Evolutionary conservation across 2,888 invertebrate genomes (phyloP).

Genomic region (Caenorhabditis sulstoni): DNA sequence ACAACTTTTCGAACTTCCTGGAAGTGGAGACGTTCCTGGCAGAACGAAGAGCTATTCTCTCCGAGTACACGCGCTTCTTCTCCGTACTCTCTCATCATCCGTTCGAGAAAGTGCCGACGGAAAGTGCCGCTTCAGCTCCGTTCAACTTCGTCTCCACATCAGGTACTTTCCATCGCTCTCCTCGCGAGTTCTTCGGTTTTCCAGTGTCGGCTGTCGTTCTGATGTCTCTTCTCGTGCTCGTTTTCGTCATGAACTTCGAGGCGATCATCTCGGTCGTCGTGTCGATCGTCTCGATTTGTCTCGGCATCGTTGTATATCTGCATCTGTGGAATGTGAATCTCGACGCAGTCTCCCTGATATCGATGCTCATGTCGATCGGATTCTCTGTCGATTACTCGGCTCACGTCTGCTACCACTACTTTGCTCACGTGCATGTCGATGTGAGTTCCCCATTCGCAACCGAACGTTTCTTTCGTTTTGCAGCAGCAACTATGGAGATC

Average conservation of each 20-base stretch:
- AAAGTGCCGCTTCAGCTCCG: constrained; percentile 78
- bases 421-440: constrained; percentile 69
- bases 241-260: constrained; percentile 77
- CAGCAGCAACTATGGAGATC: constrained; percentile 57
- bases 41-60: constrained; percentile 68
- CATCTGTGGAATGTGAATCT: constrained; percentile 78
- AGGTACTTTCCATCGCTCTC: constrained; percentile 45
- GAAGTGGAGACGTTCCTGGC: constrained; percentile 75
- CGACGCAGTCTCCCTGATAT: constrained; percentile 78
- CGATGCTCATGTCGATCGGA: constrained; percentile 78
- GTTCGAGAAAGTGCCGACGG: constrained; percentile 76
- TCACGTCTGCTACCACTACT: constrained; percentile 79
- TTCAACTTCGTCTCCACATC: constrained; percentile 77
- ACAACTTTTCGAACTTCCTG: constrained; percentile 75
- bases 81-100: constrained; percentile 77
- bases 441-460: too few relatives aligned
- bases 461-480: too few relatives aligned
- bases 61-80: constrained; percentile 69
- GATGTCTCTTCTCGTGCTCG: constrained; percentile 77
- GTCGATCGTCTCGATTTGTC: constrained; percentile 77
- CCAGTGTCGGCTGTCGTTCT: constrained; percentile 75
- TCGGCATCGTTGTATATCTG: constrained; percentile 76
- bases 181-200: constrained; percentile 23
- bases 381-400: constrained; percentile 79
- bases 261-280: constrained; percentile 78